A percentile compares a stretch with the other conserved stretches of the same genome.
Conservation (phyloP, 2,797 vertebrate genomes). For the Pteropus rufus region DNA sequence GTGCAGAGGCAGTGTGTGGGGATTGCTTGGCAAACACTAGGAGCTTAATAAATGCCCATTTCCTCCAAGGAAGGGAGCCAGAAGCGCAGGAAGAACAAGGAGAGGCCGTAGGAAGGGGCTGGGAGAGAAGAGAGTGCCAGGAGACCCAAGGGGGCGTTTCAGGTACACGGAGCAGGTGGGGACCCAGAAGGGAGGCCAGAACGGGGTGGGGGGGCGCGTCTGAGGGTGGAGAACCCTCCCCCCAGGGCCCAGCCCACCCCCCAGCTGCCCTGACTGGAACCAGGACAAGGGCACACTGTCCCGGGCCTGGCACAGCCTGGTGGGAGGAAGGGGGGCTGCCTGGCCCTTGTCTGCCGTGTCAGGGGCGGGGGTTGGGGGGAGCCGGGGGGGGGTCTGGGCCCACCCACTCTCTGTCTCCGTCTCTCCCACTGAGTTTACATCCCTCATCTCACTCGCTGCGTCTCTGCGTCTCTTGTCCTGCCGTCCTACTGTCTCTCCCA, state of each 20-base stretch:
- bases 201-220: not conserved
- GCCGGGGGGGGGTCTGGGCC: no score
- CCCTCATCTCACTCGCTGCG: not conserved
- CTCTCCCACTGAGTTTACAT: not conserved
- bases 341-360: not conserved
- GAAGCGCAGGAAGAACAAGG: not conserved
- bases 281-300: not conserved
- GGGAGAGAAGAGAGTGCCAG: not conserved
- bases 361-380: not conserved
- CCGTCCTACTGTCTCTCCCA: not conserved
- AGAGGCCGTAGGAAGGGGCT: not conserved
- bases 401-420: not conserved
- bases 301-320: not conserved
- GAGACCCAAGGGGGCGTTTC: not conserved
- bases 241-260: not conserved
- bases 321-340: no score
- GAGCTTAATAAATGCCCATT: not conserved
- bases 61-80: not conserved
- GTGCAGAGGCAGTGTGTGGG: not conserved
- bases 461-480: not conserved
- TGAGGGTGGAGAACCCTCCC: not conserved
- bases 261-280: not conserved
- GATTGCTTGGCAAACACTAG: not conserved
- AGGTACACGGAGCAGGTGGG: not conserved
- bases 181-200: not conserved